These are phyloP conservation scores for Gadus macrocephalus DNA, from an alignment of 2,113 vertebrate species.

Conservation along the genomic window DNA sequence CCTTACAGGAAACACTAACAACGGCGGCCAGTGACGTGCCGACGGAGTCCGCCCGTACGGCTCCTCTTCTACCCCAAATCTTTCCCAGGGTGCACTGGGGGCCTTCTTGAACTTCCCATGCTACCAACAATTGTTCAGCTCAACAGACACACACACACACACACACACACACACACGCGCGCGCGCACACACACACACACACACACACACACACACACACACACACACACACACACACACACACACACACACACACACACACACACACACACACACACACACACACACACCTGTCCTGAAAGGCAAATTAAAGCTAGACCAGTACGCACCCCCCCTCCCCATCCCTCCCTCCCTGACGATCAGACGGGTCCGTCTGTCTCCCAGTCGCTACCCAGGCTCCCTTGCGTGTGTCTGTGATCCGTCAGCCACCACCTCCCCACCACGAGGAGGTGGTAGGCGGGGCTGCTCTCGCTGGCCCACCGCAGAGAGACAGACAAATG, in stretches of 20 bases:
- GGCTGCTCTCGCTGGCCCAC: slow-evolving; percentile 10
- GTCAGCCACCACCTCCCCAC: slow-evolving; percentile 39
- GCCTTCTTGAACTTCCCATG: too few relatives aligned
- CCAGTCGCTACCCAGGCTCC: slow-evolving; percentile 36
- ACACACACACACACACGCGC: too few relatives aligned
- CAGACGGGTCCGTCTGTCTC: slow-evolving; percentile 64
- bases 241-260: too few relatives aligned
- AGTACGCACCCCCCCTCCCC: slow-evolving; percentile 3
- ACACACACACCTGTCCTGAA: slow-evolving; percentile 57
- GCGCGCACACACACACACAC: too few relatives aligned
- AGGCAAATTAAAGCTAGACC: slow-evolving; percentile 54
- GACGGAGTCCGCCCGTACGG: slow-evolving; percentile 54
- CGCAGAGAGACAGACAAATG: neutral
- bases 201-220: too few relatives aligned
- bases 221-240: too few relatives aligned
- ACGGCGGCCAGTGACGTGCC: slow-evolving; percentile 44
- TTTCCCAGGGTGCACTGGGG: too few relatives aligned
- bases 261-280: too few relatives aligned
- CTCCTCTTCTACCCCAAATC: too few relatives aligned
- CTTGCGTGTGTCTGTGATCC: slow-evolving; percentile 44
- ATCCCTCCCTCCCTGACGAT: slow-evolving; percentile 21
- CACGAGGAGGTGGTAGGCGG: slow-evolving; percentile 29
- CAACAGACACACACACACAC: too few relatives aligned
- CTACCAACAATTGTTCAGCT: too few relatives aligned
- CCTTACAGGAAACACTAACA: slow-evolving; percentile 53